Conservation (phyloP, 1,140 invertebrate species). For the Scaptomyza graminum region DNA sequence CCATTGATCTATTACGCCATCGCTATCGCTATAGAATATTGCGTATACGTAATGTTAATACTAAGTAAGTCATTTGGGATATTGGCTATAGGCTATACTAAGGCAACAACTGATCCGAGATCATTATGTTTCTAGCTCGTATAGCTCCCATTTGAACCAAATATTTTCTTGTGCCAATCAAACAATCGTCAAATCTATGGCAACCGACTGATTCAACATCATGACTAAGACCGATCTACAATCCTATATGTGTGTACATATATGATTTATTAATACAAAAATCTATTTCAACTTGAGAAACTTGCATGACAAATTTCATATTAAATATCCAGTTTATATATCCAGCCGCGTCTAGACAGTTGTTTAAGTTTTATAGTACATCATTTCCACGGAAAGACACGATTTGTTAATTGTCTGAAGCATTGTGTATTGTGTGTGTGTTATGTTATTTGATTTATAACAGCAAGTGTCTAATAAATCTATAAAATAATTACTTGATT, state of each 20-base stretch:
- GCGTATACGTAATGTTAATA: constrained; percentile 55
- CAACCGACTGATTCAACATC: constrained; percentile 31
- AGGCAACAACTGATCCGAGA: constrained; percentile 1
- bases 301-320: constrained; percentile 17
- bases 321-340: constrained; percentile 6
- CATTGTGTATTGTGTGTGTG: too few species aligned
- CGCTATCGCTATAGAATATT: constrained; percentile 25
- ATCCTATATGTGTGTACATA: background rate
- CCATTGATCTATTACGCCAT: constrained; percentile 78
- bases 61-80: constrained; percentile 46
- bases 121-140: background rate
- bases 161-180: constrained; percentile 17
- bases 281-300: background rate
- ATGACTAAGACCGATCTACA: background rate
- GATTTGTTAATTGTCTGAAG: background rate
- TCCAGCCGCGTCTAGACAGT: background rate
- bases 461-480: background rate
- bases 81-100: constrained; percentile 5
- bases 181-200: constrained; percentile 13
- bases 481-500: background rate
- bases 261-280: background rate
- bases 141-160: constrained; percentile 7
- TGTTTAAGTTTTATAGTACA: background rate
- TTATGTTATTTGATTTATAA: background rate
- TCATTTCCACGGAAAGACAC: background rate